Percentiles rank a stretch among this genome's conserved stretches.
Conservation (phyloP, 2,888 invertebrate species). For the Diaphora mendica region DNA sequence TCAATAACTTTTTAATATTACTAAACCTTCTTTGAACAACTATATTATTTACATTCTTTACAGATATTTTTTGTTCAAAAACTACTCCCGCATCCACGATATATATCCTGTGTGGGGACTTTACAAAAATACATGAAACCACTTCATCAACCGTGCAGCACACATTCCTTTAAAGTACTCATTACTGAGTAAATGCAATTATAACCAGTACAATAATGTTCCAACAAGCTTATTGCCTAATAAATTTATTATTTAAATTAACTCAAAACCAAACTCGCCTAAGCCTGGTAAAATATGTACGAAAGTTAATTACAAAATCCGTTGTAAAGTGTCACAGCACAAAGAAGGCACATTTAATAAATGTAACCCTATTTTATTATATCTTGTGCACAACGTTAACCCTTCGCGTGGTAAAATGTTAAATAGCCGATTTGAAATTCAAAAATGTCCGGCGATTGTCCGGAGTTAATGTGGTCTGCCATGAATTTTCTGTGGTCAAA, state of each 20-base stretch:
- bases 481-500: constrained; percentile 58
- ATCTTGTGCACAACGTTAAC: constrained; percentile 39
- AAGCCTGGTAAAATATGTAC: constrained; percentile 17
- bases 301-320: constrained; percentile 24
- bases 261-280: constrained; percentile 8
- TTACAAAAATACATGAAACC: too few relatives aligned
- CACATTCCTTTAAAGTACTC: not conserved
- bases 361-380: constrained; percentile 44
- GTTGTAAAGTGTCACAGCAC: constrained; percentile 23
- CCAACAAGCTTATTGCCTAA: not conserved
- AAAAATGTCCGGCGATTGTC: constrained; percentile 66
- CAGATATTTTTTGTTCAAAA: too few relatives aligned
- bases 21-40: too few relatives aligned
- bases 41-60: too few relatives aligned
- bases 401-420: constrained; percentile 62
- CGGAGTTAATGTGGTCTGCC: constrained; percentile 56
- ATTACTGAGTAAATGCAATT: not conserved
- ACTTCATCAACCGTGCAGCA: too few relatives aligned
- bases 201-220: not conserved
- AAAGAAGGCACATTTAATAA: constrained; percentile 40
- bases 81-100: too few relatives aligned
- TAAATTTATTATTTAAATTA: constrained; percentile 10
- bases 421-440: constrained; percentile 70
- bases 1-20: too few relatives aligned
- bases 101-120: too few relatives aligned